These are phyloP conservation scores for Actinopyga echinites DNA, from an alignment of 53 echinoderm and acorn worm species.

Conservation along the genomic window DNA sequence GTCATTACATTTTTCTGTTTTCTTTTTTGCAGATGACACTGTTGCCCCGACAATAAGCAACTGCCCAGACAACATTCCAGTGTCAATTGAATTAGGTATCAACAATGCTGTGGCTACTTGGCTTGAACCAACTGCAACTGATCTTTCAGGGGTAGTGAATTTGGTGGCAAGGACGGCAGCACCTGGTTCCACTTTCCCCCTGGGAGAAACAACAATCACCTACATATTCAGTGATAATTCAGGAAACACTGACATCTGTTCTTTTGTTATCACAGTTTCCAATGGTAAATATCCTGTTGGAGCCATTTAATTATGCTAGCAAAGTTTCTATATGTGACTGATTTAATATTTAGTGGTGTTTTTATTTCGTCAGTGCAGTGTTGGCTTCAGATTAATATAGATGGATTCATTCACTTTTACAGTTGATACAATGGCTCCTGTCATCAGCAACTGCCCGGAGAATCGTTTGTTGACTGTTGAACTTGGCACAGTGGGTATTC, in stretches of 20 bases:
- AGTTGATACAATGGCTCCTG: conserved; percentile 39
- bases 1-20: background rate
- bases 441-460: conserved; percentile 20
- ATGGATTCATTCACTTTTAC: background rate
- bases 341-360: too few species aligned
- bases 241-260: conserved; percentile 41
- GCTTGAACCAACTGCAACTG: conserved; percentile 60
- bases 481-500: background rate
- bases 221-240: conserved; percentile 64
- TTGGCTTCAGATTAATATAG: too few species aligned
- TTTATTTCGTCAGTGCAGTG: too few species aligned
- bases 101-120: conserved; percentile 42
- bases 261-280: conserved; percentile 57
- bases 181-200: conserved; percentile 45
- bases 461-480: background rate
- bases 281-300: conserved; percentile 34
- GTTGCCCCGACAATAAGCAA: conserved; percentile 42
- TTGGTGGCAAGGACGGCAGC: conserved; percentile 22
- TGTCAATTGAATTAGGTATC: conserved; percentile 49
- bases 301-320: too few species aligned
- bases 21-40: conserved; percentile 26
- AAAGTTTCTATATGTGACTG: too few species aligned
- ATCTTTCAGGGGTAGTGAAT: conserved; percentile 58
- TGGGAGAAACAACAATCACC: conserved; percentile 54
- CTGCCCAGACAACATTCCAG: conserved; percentile 51